Evolutionary conservation across 2,888 invertebrate genomes (phyloP), one percentile per base, ranked within the genome.

Genomic region (Drosophila quinaria): DNA sequence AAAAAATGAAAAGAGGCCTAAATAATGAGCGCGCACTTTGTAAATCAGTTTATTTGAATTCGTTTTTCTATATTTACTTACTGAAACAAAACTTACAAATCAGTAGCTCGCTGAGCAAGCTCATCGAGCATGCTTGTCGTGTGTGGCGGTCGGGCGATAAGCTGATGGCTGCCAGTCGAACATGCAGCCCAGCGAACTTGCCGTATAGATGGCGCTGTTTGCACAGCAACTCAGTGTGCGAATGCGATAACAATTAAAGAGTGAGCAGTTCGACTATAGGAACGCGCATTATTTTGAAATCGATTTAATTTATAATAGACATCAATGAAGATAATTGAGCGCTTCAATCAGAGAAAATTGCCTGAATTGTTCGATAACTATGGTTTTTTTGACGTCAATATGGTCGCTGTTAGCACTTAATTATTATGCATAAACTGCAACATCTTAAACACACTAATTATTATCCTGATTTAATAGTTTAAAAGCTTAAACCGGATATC

Each of bases 401-500:
- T 19, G 51, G n/a, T 22, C 17, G 1, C 31, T 41, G 42, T 67
- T 67, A 54, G 25, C 56, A 61, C 46, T 10, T 11, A 13, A 17
- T 59, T 17, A 9, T 5, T 39, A 19, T 46, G 13, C 35, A n/a
- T 17, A 54, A 15, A 22, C 35, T 17, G 52, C 44, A 35, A 25
- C 19, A 25, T 15, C 0, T 29, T 44, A 33, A n/a, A 29, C 10
- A 51, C 19, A 4, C 5, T 29, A 13, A 51, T 73, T 62, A 4
- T 35, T 44, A 50, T 54, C 42, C 51, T 60, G 39, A 19, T n/a
- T 35, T 13, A 13, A 54, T 17, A 33, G 47, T 33, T 22, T 42
- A 17, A n/a, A 11, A 39, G 19, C 41, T 4, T 33, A 59, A 67
- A 67, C 64, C 79, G 64, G 79, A 78, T 55, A 52, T 49, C 6